These are phyloP conservation scores for Chalcis sispes DNA, from an alignment of 2,888 invertebrate species.

Conservation along the genomic window DNA sequence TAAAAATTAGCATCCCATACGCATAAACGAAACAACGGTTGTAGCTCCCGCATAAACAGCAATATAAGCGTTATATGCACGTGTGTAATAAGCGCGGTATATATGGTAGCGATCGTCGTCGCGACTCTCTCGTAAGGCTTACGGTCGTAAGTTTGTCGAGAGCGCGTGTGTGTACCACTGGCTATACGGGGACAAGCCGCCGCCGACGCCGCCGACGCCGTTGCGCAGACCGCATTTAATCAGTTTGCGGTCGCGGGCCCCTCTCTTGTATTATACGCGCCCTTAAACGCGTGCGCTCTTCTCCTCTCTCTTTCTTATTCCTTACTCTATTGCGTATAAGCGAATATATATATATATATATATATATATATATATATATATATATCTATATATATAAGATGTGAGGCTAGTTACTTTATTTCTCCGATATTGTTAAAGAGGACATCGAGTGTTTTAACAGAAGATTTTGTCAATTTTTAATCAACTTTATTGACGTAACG, in stretches of 20 bases:
- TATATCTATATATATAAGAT: no score
- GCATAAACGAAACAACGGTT: constrained; percentile 19
- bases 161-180: no score
- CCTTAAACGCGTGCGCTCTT: neutral
- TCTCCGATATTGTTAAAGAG: no score
- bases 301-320: constrained; percentile 4
- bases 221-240: constrained; percentile 72
- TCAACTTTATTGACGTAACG: no score
- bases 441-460: no score
- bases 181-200: constrained; percentile 34
- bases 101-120: constrained; percentile 20
- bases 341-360: no score
- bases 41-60: constrained; percentile 18
- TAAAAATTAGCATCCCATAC: neutral
- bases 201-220: constrained; percentile 42
- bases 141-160: constrained; percentile 41
- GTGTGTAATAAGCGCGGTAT: neutral
- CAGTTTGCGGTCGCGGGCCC: constrained; percentile 70
- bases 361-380: no score
- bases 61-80: neutral
- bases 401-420: no score
- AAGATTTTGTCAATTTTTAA: no score
- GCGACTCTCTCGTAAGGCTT: constrained; percentile 26
- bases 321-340: no score
- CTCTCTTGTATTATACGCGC: neutral